Evolutionary conservation across 2,888 invertebrate species (phyloP), one percentile per base, ranked within the genome.

Genomic region (Incurvaria masculella): DNA sequence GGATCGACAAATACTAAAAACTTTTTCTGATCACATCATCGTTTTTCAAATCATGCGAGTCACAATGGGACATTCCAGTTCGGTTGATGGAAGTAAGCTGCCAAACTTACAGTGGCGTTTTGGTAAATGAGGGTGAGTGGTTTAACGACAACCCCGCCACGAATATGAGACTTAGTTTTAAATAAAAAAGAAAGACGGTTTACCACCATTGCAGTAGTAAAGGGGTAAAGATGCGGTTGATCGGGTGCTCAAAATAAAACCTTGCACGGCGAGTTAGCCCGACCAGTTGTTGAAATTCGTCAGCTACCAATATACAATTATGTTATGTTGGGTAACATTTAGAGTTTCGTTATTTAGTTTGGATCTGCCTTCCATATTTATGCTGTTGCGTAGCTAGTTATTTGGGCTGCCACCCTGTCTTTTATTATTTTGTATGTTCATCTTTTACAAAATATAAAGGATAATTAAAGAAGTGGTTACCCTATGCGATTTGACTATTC

Each of bases 91-190:
- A 40, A 16, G 46, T 6, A n/a, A 46, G 46, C 21, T 40, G 46
- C 11, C 8, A 11, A 16, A 41, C 46, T 2, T 16, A 21, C 8
- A 26, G 21, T 10, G 27, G 42, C 4, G 17, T 39, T 2, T 48
- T 44, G 10, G 18, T 48, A 2, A 49, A 49, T 21, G 33, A 46
- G 18, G 41, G 40, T 4, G 53, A 52, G 42, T 55, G 48, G 40
- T 40, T 40, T 16, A 17, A 17, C 6, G 11, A 40, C 40, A 5
- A 14, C 4, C 6, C 18, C 40, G 6, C 40, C 40, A 8, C 5
- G 40, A 18, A 14, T 40, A 40, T 4, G 40, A 6, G 18, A 40
- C 11, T 40, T 40, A 40, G n/a, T 40, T 18, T 18, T 40, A 40
- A n/a, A n/a, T n/a, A n/a, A 40, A 8, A 40, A 40, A 40, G 40